phyloP scores from a whole-genome alignment of 2,888 invertebrate genomes.

The Epinotia bilunana region DNA sequence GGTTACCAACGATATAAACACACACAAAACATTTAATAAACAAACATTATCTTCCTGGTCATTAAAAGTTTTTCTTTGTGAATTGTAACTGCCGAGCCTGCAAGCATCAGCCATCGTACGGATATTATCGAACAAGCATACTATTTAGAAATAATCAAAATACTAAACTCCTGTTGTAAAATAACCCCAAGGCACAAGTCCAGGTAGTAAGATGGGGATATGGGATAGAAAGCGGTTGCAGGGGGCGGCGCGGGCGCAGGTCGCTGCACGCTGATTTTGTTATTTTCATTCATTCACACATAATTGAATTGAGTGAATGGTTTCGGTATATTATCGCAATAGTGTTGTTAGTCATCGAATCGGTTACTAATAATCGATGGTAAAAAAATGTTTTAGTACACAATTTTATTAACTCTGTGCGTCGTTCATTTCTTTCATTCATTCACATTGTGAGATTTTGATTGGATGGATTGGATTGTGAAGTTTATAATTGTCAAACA shows the following conservation, averaged over 20 bases:
- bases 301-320: conserved; percentile 13
- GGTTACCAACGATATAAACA: conserved; percentile 83
- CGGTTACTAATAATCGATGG: not conserved
- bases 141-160: conserved; percentile 27
- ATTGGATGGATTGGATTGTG: too few relatives aligned
- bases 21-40: conserved; percentile 80
- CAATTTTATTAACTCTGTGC: not conserved
- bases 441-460: not conserved
- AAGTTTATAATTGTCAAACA: too few relatives aligned
- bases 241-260: conserved; percentile 57
- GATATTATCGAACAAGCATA: conserved; percentile 22
- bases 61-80: conserved; percentile 65
- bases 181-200: conserved; percentile 35
- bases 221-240: conserved; percentile 17
- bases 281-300: conserved; percentile 38
- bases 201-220: conserved; percentile 28
- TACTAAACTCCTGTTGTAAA: conserved; percentile 27
- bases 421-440: not conserved
- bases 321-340: not conserved
- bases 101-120: conserved; percentile 78
- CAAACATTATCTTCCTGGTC: conserved; percentile 79
- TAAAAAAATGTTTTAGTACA: not conserved
- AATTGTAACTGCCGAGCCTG: conserved; percentile 68
- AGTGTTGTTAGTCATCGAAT: not conserved
- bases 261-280: conserved; percentile 52